These are phyloP conservation scores for Bembecia ichneumoniformis DNA, from an alignment of 2,888 invertebrate species.

Conservation along the genomic window DNA sequence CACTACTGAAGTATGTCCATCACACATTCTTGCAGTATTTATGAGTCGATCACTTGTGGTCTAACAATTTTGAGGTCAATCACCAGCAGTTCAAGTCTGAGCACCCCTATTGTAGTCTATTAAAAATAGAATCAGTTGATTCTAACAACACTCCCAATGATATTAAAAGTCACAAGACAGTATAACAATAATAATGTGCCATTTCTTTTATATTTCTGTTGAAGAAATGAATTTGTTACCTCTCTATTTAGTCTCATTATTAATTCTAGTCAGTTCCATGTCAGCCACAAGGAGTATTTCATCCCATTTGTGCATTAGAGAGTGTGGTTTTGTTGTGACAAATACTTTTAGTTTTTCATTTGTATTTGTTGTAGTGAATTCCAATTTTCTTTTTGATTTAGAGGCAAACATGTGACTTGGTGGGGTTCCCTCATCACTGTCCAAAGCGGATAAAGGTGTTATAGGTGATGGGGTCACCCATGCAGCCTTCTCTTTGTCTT, in stretches of 20 bases:
- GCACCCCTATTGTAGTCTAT: too few species aligned
- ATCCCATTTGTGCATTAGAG: conserved; percentile 69
- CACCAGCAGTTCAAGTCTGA: too few species aligned
- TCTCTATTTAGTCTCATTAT: conserved; percentile 30
- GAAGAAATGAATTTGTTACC: too few species aligned
- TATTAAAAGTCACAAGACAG: too few species aligned
- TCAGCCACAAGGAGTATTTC: conserved; percentile 71
- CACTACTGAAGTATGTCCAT: too few species aligned
- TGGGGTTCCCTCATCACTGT: conserved; percentile 33
- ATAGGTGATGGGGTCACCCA: conserved; percentile 47
- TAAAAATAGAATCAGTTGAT: too few species aligned
- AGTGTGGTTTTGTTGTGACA: conserved; percentile 54
- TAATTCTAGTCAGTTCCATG: conserved; percentile 73
- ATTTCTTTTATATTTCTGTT: too few species aligned
- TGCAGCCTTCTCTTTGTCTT: conserved; percentile 30
- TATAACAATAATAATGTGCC: too few species aligned
- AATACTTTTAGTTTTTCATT: conserved; percentile 46
- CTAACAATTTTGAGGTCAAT: too few species aligned
- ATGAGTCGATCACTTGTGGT: too few species aligned
- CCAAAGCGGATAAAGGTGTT: conserved; percentile 43
- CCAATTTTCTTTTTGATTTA: conserved; percentile 60
- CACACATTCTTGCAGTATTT: too few species aligned
- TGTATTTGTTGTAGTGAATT: conserved; percentile 52
- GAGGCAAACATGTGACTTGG: conserved; percentile 48
- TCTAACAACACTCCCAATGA: too few species aligned